Percentiles rank a stretch among this genome's conserved stretches.
phyloP scores from a whole-genome alignment of 2,888 invertebrate genomes.

The Trissolcus brochymenae region DNA sequence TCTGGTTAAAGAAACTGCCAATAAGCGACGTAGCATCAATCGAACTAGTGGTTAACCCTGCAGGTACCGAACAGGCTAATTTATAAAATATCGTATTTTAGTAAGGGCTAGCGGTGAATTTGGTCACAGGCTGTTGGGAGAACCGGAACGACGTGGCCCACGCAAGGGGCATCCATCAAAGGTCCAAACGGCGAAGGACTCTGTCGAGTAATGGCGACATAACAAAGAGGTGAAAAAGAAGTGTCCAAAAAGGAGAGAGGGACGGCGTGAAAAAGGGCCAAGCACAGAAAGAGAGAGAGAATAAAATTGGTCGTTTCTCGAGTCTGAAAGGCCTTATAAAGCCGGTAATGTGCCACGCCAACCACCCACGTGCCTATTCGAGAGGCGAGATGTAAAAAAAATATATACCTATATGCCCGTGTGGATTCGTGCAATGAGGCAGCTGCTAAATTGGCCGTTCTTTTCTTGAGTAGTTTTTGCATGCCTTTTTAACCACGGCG shows the following conservation, averaged over 20 bases:
- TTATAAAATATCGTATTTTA: constrained; percentile 52
- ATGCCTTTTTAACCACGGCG: constrained; percentile 35
- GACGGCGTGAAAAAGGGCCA: constrained; percentile 54
- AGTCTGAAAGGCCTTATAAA: constrained; percentile 72
- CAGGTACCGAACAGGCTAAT: constrained; percentile 32
- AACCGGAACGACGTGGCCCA: constrained; percentile 67
- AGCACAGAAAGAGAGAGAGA: constrained; percentile 43
- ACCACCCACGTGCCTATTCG: constrained; percentile 73
- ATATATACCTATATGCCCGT: constrained; percentile 47
- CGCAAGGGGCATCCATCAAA: constrained; percentile 73
- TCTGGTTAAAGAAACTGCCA: background rate
- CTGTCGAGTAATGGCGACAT: constrained; percentile 73
- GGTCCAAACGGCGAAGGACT: constrained; percentile 70
- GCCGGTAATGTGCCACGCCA: constrained; percentile 71
- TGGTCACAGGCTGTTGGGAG: constrained; percentile 65
- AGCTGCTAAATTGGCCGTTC: constrained; percentile 67
- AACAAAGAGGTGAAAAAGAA: constrained; percentile 63
- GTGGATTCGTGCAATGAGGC: constrained; percentile 63
- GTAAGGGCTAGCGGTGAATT: constrained; percentile 60
- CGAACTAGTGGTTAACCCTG: constrained; percentile 19
- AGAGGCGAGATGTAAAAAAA: constrained; percentile 64
- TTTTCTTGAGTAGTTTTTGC: constrained; percentile 45
- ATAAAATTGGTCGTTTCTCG: constrained; percentile 59
- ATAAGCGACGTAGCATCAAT: constrained; percentile 1
- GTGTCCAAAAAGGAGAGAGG: constrained; percentile 52